Base-by-base conservation (phyloP, 2,797 vertebrate genomes). In the Anguilla megastoma region DNA sequence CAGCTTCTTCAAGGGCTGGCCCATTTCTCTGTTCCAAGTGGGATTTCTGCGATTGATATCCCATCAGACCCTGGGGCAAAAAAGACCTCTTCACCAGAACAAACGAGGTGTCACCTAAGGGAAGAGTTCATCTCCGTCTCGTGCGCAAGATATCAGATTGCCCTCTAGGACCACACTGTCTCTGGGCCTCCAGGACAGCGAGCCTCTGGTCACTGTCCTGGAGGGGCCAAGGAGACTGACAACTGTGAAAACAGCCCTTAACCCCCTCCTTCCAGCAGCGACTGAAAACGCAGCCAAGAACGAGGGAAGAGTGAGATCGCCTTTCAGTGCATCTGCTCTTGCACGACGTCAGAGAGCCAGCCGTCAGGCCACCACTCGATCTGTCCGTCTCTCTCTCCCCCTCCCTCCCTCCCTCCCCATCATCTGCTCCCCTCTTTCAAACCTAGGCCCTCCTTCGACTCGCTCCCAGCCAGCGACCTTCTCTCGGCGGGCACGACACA, bases 191-290 rank as follows among this genome's bases (percentile, higher is more conserved):
- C 0, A 52, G 2, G 89, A 88, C 86, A 2, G 16, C 1, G 63
- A 87, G 88, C 88, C 80, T 2, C 4, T n/a, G 0, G 36, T 36
- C 50, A 88, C 80, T 45, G 41, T 45, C 41, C 86, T 76, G 71
- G 7, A 56, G 24, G 74, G 71, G 79, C 50, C 82, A 66, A 87
- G 58, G 87, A 89, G 90, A 71, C 48, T 52, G 90, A 86, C 93
- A 93, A 94, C 94, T 94, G 93, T 91, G 90, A 91, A 92, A 93
- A 93, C 94, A 93, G 24, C 74, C 36, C 86, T 58, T 76, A 87
- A 91, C 89, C 90, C 56, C 30, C 36, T 33, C 30, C 27, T 74
- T 79, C 66, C 14, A 60, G 89, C 88, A 89, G 85, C 91, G 91
- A 91, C 90, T 92, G 88, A 90, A 90, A 79, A 90, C 76, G 87